phyloP scores from a whole-genome alignment of 1,140 invertebrate species.

The Maniola jurtina region DNA sequence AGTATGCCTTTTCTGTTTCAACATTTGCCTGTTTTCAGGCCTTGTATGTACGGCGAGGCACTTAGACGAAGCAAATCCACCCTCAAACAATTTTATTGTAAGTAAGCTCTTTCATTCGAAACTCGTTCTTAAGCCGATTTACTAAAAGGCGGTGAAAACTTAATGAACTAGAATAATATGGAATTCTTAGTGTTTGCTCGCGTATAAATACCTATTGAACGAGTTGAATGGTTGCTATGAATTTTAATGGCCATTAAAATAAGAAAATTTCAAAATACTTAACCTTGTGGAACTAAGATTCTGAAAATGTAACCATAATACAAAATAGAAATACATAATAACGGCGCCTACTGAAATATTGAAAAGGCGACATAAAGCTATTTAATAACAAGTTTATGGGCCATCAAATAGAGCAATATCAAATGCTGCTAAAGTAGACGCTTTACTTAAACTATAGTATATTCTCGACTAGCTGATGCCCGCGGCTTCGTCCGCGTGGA shows the following conservation, averaged over 20 bases:
- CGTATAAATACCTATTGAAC: background rate
- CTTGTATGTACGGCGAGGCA: constrained; percentile 53
- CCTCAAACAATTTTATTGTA: constrained; percentile 73
- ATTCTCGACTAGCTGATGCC: background rate
- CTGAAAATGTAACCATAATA: constrained; percentile 2
- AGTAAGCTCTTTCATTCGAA: constrained; percentile 61
- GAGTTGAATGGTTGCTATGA: background rate
- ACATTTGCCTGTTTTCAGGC: constrained; percentile 64
- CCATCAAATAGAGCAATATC: constrained; percentile 44
- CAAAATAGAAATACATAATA: constrained; percentile 26
- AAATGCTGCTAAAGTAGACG: constrained; percentile 28
- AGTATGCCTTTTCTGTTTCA: constrained; percentile 68
- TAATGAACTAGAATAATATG: constrained; percentile 55
- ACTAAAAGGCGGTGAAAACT: constrained; percentile 64
- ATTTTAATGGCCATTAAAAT: background rate
- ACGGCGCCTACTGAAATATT: constrained; percentile 35
- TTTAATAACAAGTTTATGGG: constrained; percentile 45
- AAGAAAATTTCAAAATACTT: background rate
- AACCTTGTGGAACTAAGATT: background rate
- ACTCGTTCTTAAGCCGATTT: constrained; percentile 59
- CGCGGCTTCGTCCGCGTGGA: too few relatives aligned
- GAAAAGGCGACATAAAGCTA: constrained; percentile 39
- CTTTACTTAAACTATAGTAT: constrained; percentile 19
- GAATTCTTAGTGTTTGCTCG: constrained; percentile 4
- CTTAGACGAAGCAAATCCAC: constrained; percentile 65